Evolutionary conservation across 2,888 invertebrate genomes (phyloP).

Genomic region (Exephanes ischioxanthus): DNA sequence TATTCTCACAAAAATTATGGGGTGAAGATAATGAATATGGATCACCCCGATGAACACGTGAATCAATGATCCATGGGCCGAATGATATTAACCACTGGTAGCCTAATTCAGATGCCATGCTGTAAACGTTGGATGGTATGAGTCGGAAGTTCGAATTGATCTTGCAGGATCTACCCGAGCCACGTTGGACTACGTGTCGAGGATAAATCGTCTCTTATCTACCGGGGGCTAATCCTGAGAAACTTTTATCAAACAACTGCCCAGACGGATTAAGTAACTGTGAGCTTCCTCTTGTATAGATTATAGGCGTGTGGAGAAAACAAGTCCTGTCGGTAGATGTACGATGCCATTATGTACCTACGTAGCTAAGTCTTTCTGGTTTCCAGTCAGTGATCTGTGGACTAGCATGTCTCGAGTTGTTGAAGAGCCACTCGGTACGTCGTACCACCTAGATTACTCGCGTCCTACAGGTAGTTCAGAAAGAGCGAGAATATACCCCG

Average conservation of each 20-base stretch:
- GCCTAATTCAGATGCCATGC: too few relatives aligned
- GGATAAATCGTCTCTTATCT: too few relatives aligned
- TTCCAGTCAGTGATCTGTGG: constrained; percentile 40
- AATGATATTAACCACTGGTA: too few relatives aligned
- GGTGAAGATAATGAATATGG: too few relatives aligned
- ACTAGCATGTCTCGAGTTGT: constrained; percentile 47
- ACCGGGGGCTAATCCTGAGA: too few relatives aligned
- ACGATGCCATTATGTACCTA: constrained; percentile 39
- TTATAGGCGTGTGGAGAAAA: not conserved
- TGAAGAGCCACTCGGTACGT: constrained; percentile 45
- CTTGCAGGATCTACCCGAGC: too few relatives aligned
- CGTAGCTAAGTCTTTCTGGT: constrained; percentile 44
- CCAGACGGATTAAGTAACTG: not conserved
- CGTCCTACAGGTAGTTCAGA: constrained; percentile 47
- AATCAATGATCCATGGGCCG: too few relatives aligned
- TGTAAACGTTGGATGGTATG: too few relatives aligned
- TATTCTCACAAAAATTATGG: too few relatives aligned
- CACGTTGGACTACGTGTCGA: too few relatives aligned
- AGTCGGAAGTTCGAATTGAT: too few relatives aligned
- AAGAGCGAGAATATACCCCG: constrained; percentile 30
- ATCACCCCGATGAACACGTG: too few relatives aligned
- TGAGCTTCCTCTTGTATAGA: not conserved
- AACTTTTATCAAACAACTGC: not conserved
- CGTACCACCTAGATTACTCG: constrained; percentile 55
- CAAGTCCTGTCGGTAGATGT: constrained; percentile 6